Base-by-base conservation (phyloP, 2,888 invertebrate species). In the Tachystola acroxantha region DNA sequence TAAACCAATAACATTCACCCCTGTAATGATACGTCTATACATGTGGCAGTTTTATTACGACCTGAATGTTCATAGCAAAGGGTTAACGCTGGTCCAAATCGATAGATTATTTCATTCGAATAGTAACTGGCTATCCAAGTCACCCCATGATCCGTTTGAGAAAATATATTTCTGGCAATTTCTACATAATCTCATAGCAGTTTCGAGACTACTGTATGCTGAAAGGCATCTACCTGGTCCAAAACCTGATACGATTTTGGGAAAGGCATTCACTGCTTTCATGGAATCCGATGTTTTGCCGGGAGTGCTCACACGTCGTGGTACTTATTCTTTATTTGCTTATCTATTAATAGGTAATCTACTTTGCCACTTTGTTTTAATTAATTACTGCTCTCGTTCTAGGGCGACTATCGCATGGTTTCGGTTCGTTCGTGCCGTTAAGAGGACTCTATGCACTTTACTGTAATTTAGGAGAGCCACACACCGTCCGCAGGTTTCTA, bases 131-230 rank as follows among this genome's bases (percentile, higher is more conserved):
- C 65, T 88, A 1, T 61, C 88, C 1, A 74, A 69, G 37, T 62
- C 64, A 2, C 59, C 75, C 1, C 88, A 90, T 48, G 53, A 87
- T 51, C 91, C 91, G 0, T 91, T 90, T 52, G 90, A 90, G 49
- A 84, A 78, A 48, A 82, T 91, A 51, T 88, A 89, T 58, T 89
- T 88, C 52, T 91, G 90, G 89, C 91, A 91, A 60, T 90, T 89
- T 62, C 38, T 90, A 24, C 89, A 89, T 41, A 84, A 88, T 22
- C 48, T 91, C 7, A 69, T 91, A 40, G 76, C 88, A 26, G 71
- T 88, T 14, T 80, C 89, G 1, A 84, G 75, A 60, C 72, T 67
- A 46, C 48, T 89, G 11, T 89, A 88, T 49, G 68, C 77, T 1
- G 75, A 75, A 49, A 66, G 53, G 39, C 46, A 63, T 28, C 45